Conservation (phyloP, 2,888 invertebrate genomes). For the Ormia ochracea region DNA sequence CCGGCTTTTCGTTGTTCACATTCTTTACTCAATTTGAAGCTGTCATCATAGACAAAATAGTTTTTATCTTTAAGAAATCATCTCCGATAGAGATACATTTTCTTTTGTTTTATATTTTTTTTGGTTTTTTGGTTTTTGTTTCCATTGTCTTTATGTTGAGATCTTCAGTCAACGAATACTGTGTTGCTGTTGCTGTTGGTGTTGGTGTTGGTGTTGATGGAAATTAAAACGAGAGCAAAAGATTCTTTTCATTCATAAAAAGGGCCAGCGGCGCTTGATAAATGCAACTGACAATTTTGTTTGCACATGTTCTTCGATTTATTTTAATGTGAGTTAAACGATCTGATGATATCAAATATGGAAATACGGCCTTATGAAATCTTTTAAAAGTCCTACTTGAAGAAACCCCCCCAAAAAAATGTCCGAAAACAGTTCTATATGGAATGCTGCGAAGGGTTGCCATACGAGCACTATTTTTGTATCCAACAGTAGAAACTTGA, state of each 20-base stretch:
- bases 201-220: slow-evolving; percentile 12
- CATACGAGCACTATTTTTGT: no score
- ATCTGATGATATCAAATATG: neutral
- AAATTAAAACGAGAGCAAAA: slow-evolving; percentile 10
- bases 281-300: slow-evolving; percentile 41
- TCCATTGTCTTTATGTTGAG: slow-evolving; percentile 22
- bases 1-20: neutral
- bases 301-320: neutral
- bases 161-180: slow-evolving; percentile 27
- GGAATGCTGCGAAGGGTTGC: no score
- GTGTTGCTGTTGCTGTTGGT: slow-evolving; percentile 13
- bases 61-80: slow-evolving; percentile 58
- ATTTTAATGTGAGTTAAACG: neutral
- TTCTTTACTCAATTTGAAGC: slow-evolving; percentile 50
- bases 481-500: no score
- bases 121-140: neutral
- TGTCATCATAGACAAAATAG: slow-evolving; percentile 63
- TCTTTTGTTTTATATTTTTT: no score
- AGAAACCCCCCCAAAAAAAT: no score
- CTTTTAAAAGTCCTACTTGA: no score
- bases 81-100: slow-evolving; percentile 44
- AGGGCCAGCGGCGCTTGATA: slow-evolving; percentile 47
- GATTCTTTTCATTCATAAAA: slow-evolving; percentile 51
- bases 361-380: neutral
- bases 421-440: no score